These are phyloP conservation scores for Psilopsiagon aurifrons DNA, from an alignment of 2,113 vertebrate genomes.

Conservation along the genomic window DNA sequence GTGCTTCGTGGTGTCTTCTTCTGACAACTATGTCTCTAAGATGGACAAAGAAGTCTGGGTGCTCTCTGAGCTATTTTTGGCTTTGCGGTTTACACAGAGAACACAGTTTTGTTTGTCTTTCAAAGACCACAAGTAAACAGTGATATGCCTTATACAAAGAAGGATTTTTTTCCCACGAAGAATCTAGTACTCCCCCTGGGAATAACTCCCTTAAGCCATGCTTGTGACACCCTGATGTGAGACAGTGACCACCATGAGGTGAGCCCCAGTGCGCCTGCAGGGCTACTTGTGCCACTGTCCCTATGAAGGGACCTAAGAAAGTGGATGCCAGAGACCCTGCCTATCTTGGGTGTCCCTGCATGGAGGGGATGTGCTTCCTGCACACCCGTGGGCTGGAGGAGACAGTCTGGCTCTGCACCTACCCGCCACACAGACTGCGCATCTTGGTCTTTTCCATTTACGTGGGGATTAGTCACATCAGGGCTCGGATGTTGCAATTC, in stretches of 20 bases:
- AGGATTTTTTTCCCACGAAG: neutral
- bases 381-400: neutral
- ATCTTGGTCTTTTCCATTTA: neutral
- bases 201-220: neutral
- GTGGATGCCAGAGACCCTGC: neutral
- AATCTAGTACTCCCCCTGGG: neutral
- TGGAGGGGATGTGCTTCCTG: neutral
- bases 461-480: neutral
- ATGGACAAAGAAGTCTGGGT: neutral
- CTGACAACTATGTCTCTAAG: neutral
- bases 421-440: neutral
- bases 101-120: neutral
- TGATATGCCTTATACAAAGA: neutral
- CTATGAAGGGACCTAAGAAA: rapidly evolving
- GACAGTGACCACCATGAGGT: rapidly evolving
- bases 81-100: neutral
- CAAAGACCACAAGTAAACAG: neutral
- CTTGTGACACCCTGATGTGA: neutral
- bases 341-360: rapidly evolving
- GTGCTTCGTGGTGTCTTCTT: neutral
- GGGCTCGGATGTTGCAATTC: neutral
- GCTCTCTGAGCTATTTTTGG: neutral
- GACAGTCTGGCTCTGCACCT: neutral
- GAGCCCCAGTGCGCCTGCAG: rapidly evolving
- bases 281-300: neutral